A percentile compares a stretch with the other conserved stretches of the same genome.
Conservation (phyloP, 37 sponge, comb jelly and placozoan genomes). For the Haliclona indistincta region DNA sequence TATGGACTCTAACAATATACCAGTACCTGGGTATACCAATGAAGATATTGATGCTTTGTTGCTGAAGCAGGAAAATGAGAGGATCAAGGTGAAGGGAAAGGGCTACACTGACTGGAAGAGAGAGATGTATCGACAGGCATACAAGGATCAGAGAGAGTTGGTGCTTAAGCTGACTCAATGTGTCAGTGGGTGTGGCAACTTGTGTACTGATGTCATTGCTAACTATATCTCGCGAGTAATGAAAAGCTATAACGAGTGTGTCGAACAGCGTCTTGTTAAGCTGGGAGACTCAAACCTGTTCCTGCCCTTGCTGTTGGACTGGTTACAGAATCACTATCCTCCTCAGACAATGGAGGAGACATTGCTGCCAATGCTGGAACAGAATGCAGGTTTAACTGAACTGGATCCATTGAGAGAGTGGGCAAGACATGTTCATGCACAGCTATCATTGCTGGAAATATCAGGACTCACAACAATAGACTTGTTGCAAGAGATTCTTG, state of each 20-base stretch:
- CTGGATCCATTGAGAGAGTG: too few species aligned
- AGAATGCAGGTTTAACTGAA: too few species aligned
- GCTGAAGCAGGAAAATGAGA: constrained; percentile 48
- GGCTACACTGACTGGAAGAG: constrained; percentile 38
- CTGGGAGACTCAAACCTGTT: background rate
- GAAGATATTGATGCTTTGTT: constrained; percentile 27
- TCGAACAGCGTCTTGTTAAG: background rate
- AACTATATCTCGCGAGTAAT: background rate
- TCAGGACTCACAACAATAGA: too few species aligned
- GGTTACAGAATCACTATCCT: constrained; percentile 29
- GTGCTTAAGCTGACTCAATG: constrained; percentile 36
- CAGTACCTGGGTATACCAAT: constrained; percentile 1
- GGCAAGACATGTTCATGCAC: too few species aligned
- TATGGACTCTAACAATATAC: constrained; percentile 53
- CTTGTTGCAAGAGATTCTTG: too few species aligned
- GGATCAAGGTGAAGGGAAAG: constrained; percentile 20
- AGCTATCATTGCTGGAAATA: too few species aligned
- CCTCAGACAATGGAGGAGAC: constrained; percentile 13
- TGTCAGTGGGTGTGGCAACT: constrained; percentile 16
- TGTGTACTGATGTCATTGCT: constrained; percentile 16
- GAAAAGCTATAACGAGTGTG: constrained; percentile 13
- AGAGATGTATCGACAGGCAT: constrained; percentile 22
- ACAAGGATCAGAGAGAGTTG: constrained; percentile 37
- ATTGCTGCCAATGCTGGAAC: constrained; percentile 10
- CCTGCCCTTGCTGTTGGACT: constrained; percentile 17